phyloP scores from a whole-genome alignment of 2,888 invertebrate genomes.

The Diarsia dahlii region DNA sequence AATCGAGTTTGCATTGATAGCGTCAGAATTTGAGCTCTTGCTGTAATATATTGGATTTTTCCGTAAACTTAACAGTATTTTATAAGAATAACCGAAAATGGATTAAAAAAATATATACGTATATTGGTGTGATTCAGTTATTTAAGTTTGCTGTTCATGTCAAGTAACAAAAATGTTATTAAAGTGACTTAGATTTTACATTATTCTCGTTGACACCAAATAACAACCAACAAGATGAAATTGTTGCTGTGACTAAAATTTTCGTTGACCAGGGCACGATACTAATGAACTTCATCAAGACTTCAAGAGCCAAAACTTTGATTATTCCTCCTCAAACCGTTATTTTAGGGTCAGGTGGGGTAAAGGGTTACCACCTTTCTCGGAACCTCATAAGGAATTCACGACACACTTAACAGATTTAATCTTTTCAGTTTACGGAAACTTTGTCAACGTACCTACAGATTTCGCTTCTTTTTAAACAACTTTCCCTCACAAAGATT shows the following conservation, averaged over 20 bases:
- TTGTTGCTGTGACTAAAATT: background rate
- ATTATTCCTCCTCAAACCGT: background rate
- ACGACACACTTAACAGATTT: constrained; percentile 17
- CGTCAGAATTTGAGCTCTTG: background rate
- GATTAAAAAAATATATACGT: background rate
- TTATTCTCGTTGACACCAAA: background rate
- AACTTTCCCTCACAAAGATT: constrained; percentile 48
- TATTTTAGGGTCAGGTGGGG: background rate
- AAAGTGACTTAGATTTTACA: background rate
- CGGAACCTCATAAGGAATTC: background rate
- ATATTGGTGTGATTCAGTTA: background rate
- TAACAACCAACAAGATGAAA: background rate
- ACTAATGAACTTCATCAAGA: no score
- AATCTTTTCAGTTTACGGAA: constrained; percentile 24
- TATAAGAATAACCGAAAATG: background rate
- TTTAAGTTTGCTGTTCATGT: background rate
- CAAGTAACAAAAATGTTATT: background rate
- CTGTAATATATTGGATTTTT: background rate
- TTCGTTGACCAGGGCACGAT: background rate
- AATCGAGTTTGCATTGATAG: background rate
- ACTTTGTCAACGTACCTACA: constrained; percentile 30
- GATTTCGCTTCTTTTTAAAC: constrained; percentile 37
- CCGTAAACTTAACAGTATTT: background rate
- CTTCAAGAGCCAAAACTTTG: no score
- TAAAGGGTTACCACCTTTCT: background rate